Conservation (phyloP, 2,113 vertebrate genomes). For the Poicephalus gulielmi region DNA sequence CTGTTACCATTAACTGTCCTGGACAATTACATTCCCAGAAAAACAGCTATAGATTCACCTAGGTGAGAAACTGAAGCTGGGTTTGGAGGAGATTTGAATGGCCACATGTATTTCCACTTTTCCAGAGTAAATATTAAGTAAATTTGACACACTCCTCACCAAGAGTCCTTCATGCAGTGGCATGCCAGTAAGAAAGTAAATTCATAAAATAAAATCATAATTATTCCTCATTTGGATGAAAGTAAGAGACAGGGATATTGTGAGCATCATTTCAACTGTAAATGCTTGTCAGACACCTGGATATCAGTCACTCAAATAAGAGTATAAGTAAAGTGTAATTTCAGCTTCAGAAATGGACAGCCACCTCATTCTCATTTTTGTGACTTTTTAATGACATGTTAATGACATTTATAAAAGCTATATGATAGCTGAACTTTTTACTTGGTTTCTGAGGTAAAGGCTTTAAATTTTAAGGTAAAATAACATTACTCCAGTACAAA, state of each 20-base stretch:
- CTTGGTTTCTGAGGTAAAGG: background rate
- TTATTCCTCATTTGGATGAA: background rate
- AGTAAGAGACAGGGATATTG: background rate
- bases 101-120: background rate
- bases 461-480: constrained; percentile 1
- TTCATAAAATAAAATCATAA: background rate
- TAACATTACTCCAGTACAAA: background rate
- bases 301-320: background rate
- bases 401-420: background rate
- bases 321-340: background rate
- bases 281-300: background rate
- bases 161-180: background rate
- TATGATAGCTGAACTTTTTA: background rate
- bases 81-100: background rate
- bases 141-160: background rate
- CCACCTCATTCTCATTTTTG: background rate
- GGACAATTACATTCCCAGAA: background rate
- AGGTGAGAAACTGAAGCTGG: background rate
- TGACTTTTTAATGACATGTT: background rate
- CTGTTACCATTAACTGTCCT: background rate
- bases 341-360: background rate
- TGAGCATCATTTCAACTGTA: background rate
- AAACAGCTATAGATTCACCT: background rate
- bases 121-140: background rate
- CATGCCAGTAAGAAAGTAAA: background rate